A percentile compares a stretch with the other conserved stretches of the same genome.
phyloP scores from a whole-genome alignment of 2,888 invertebrate genomes.

The Idaea dimidiata region DNA sequence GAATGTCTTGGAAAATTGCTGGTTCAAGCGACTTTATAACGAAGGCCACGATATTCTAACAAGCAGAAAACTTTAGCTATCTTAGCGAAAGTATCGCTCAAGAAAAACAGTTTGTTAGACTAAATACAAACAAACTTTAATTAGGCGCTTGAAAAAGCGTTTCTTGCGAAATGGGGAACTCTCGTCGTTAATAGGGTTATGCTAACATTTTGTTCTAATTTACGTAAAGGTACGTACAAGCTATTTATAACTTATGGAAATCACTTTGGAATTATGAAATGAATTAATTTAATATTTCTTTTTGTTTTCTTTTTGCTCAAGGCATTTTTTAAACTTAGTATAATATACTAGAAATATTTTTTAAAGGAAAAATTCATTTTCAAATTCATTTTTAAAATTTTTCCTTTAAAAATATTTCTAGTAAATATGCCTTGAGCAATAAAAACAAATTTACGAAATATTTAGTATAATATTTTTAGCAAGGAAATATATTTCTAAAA shows the following conservation, averaged over 20 bases:
- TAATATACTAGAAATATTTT: too few species aligned
- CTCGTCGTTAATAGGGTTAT: neutral
- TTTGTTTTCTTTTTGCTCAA: too few species aligned
- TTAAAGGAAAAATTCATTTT: too few species aligned
- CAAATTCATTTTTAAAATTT: too few species aligned
- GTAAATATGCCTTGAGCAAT: too few species aligned
- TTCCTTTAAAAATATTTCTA: too few species aligned
- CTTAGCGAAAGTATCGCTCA: neutral
- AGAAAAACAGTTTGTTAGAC: neutral
- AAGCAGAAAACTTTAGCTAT: neutral
- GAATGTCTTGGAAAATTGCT: neutral
- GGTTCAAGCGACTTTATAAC: neutral
- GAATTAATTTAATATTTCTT: neutral
- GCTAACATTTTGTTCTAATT: neutral
- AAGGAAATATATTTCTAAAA: too few species aligned
- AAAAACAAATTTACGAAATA: too few species aligned
- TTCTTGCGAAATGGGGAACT: neutral
- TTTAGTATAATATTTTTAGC: too few species aligned
- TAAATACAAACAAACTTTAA: neutral
- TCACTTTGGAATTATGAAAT: neutral
- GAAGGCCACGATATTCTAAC: neutral
- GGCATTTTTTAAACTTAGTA: too few species aligned
- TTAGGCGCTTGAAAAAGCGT: neutral
- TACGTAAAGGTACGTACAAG: neutral
- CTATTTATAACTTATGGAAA: neutral